phyloP scores from a whole-genome alignment of 2,888 invertebrate species.

The Macropis europaea region DNA sequence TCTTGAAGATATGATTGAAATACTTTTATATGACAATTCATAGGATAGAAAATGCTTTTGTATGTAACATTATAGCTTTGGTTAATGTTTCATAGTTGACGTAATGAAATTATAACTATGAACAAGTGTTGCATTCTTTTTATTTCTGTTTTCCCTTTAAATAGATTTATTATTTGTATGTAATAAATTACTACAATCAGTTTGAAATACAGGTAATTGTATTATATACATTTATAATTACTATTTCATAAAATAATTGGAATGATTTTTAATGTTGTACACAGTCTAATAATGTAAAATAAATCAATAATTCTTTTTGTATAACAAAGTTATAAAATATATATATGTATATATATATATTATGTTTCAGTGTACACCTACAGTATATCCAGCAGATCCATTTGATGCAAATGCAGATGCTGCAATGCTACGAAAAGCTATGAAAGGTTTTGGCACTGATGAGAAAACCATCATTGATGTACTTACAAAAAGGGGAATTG shows the following conservation, averaged over 20 bases:
- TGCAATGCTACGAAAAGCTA: slow-evolving; percentile 91
- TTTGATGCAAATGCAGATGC: slow-evolving; percentile 94
- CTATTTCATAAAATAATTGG: neutral
- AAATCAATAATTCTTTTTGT: no score
- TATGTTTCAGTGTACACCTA: slow-evolving; percentile 88
- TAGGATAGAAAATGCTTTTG: neutral
- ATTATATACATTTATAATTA: neutral
- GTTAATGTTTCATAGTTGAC: no score
- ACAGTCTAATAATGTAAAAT: no score
- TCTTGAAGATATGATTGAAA: neutral
- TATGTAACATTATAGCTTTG: neutral
- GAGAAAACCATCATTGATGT: slow-evolving; percentile 95
- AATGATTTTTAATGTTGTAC: no score
- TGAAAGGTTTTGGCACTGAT: slow-evolving; percentile 96
- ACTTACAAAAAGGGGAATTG: slow-evolving; percentile 92
- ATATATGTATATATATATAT: slow-evolving; percentile 5
- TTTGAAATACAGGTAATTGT: no score
- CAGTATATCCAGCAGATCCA: slow-evolving; percentile 92
- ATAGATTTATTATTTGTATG: no score
- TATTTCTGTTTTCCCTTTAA: no score
- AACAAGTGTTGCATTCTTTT: no score
- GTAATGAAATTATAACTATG: no score
- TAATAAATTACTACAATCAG: no score
- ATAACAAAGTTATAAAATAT: neutral
- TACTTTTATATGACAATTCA: neutral